Base-by-base conservation (phyloP, 2,888 invertebrate species). In the Trachelus tabidus region DNA sequence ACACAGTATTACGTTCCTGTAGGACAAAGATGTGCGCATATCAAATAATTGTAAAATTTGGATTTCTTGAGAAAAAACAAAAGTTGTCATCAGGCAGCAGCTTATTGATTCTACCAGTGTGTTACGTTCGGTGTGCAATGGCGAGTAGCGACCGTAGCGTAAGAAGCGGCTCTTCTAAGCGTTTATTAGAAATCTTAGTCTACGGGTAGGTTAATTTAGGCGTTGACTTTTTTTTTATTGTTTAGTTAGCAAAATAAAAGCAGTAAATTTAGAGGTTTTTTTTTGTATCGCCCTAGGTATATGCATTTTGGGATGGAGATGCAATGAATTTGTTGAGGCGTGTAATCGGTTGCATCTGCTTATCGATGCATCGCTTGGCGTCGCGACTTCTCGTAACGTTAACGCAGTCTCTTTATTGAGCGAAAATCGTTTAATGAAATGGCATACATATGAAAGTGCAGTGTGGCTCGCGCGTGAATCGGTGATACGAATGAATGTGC, bases 371-470 rank as follows among this genome's bases (percentile, higher is more conserved):
- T 23, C 56, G 9, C 56, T 56, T 56, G 23, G 56, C 56, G 56
- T 56, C 23, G 56, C 56, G 56, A 56, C 56, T 15, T 56, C 56
- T 56, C 23, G 56, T 56, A 56, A 23, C 9, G 9, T 56, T 56
- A 23, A 56, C 56, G 56, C 56, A 56, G 56, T 56, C 56, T 56
- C 56, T 56, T 56, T 23, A 56, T 2, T 23, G 56, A 23, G 23
- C 56, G 56, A 56, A 56, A 56, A 56, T 56, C 56, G 23, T 56
- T 23, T 56, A 56, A 23, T 56, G 23, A 56, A 56, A 56, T 56
- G 56, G 85, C 87, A 84, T 85, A 84, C 83, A 84, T 86, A 83
- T 80, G 86, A 86, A 86, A 86, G 83, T 85, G 85, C 86, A 85
- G 83, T 81, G 79, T 85, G 80, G 73, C 78, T 75, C 79, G 37